Base-by-base conservation (phyloP, 1,140 invertebrate species). In the Stegodyphus mimosarum region DNA sequence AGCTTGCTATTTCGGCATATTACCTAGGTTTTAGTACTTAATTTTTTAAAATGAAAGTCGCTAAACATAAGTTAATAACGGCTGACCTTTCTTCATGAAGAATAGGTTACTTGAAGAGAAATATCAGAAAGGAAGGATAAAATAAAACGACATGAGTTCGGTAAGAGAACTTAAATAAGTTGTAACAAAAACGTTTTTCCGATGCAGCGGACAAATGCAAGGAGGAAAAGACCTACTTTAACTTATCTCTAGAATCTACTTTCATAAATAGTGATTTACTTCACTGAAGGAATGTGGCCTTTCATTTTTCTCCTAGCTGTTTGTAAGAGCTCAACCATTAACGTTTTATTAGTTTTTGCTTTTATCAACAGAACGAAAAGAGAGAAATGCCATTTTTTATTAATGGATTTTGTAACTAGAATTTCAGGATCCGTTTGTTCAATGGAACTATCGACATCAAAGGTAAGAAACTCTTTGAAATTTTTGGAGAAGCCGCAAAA, bases 261-360 rank as follows among this genome's bases (percentile, higher is more conserved):
- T 72, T 72, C 49, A 72, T 72, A 72, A 72, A 72, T 72, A 51
- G 70, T 72, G 70, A 72, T 72, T 72, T 72, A 72, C 70, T 72
- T 72, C 52, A 51, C 70, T 51, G 49, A 51, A 72, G 52, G 70
- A 72, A 72, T 72, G 70, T 17, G 70, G 7, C 50, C 49, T 72
- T 72, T 72, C 70, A 72, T 72, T 72, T 72, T 72, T 72, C 70
- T 51, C 17, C 49, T 52, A 51, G 49, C 13, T 51, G 70, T 51
- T 52, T 72, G 70, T 72, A 72, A 72, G 52, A 72, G 70, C 70
- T 72, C 15, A 72, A 72, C 70, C 70, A 72, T 72, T 72, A 72
- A 51, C 70, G 50, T 72, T 72, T 72, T 72, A 72, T 72, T 72
- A 72, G 49, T 72, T 72, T 70, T 72, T 72, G 49, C 70, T 72